Conservation (phyloP, 1,140 invertebrate genomes). For the Ceratina calcarata region DNA sequence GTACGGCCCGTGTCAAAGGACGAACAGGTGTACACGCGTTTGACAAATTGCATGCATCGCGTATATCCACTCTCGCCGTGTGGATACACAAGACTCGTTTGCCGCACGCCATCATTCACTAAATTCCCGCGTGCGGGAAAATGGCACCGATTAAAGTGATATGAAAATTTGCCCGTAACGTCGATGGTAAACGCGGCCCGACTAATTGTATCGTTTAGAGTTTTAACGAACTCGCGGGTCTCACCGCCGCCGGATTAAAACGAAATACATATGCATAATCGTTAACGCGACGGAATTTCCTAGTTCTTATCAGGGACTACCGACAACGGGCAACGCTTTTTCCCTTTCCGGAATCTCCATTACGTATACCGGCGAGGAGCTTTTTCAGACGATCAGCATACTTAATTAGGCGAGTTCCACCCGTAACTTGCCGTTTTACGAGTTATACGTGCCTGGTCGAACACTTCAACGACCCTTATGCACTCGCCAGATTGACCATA, state of each 20-base stretch:
- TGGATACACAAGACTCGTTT: too few relatives aligned
- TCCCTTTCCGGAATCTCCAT: slow-evolving; percentile 41
- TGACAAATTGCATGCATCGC: not conserved
- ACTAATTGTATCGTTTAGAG: not conserved
- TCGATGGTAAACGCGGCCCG: not conserved
- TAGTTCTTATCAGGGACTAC: slow-evolving; percentile 11
- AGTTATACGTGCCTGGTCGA: slow-evolving; percentile 53
- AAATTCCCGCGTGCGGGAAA: not conserved
- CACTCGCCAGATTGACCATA: slow-evolving; percentile 31
- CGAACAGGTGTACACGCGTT: too few relatives aligned
- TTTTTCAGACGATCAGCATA: slow-evolving; percentile 63
- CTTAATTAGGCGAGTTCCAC: slow-evolving; percentile 60
- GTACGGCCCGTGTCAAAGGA: too few relatives aligned
- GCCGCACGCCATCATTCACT: not conserved
- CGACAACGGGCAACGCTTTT: not conserved
- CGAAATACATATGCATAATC: not conserved
- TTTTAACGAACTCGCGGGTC: not conserved
- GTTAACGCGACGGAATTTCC: not conserved
- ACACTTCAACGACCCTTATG: slow-evolving; percentile 36
- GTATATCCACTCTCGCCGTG: not conserved
- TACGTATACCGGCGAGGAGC: slow-evolving; percentile 33
- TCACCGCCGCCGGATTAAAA: slow-evolving; percentile 16
- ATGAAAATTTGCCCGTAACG: not conserved
- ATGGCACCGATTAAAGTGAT: not conserved
- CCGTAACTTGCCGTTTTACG: slow-evolving; percentile 48